Base-by-base conservation (phyloP, 2,888 invertebrate species). In the Mechanitis messenoides region DNA sequence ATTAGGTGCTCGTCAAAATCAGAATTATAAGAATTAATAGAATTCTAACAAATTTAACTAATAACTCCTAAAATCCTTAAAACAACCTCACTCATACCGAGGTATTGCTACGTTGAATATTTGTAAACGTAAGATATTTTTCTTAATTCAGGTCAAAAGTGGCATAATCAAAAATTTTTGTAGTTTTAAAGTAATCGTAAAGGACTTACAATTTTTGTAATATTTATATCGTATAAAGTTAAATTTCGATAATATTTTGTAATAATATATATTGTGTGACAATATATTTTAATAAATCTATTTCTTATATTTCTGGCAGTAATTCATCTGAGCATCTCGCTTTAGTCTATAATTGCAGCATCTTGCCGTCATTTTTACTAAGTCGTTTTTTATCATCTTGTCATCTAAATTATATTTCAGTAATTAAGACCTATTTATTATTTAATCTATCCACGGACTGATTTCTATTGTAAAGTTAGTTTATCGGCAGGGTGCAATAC, bases 161-260 rank as follows among this genome's bases (percentile, higher is more conserved):
- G 66, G 66, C 66, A 66, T 66, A 66, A 64, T 66, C 64, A 64
- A 58, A 63, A 64, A 60, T 50, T 62, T 62, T 66, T 56, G 66
- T 64, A 66, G 62, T 55, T 47, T 65, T 60, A 65, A 60, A 63
- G 60, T 65, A 63, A 63, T 65, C 60, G 58, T 66, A 62, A 62
- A 64, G 59, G 60, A 66, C 62, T 66, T 50, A 57, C 60, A 66
- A 60, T 45, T 57, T 61, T 66, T 66, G 66, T 66, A 66, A 60
- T 64, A 66, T 62, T 64, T 64, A 60, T 64, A 59, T 56, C 50
- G 53, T 62, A 64, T 62, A 64, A 66, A 66, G 60, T 66, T 54
- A 64, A 64, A 60, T 45, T 64, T 59, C 61, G 55, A 33, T 45
- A 11, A 59, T 66, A 66, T 66, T 66, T 66, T 66, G 60, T 66